Evolutionary conservation across 2,888 invertebrate genomes (phyloP), one percentile per base, ranked within the genome.

Genomic region (Protonemura montana): DNA sequence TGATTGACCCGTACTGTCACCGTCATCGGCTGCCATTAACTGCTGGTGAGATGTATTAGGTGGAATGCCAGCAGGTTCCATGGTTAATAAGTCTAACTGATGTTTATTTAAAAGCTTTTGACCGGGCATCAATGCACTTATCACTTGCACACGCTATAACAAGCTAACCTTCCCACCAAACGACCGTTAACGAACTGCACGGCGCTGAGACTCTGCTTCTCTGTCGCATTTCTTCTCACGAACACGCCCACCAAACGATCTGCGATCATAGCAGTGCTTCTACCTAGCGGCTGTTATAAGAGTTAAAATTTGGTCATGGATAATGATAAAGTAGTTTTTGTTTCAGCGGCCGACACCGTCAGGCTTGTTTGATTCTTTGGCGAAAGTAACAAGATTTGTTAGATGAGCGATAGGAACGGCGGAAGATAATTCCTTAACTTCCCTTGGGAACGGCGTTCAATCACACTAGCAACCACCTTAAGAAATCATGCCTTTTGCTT

Each of bases 21-120:
- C 92, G 88, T 93, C 93, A 89, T 89, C 89, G 87, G 92, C 91
- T 89, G 92, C 92, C 90, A 93, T 93, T 89, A 94, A 91, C 91
- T 94, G 93, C 90, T 94, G 94, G 90, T 94, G 93, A 35, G 94
- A 94, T 89, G 93, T 93, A 89, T 94, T 94, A 87, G 94, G 92
- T 87, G 94, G 93, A 89, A 94, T 93, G 88, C 92, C 91, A 90
- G 92, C 92, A 88, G 94, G 92, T 91, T 94, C 94, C 94, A 94
- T 94, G 89, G 90, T 91, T 88, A 87, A 86, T 76, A 87, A 87
- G 82, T 89, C 89, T 86, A 89, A 86, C 28, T 89, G 88, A 87
- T 89, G 89, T 87, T 89, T 89, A 87, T 89, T 89, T 81, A 88
- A 89, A 87, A 88, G 88, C 88, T 89, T 89, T 86, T 89, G 89